Base-by-base conservation (phyloP, 2,113 vertebrate species). In the Tupaia tana region DNA sequence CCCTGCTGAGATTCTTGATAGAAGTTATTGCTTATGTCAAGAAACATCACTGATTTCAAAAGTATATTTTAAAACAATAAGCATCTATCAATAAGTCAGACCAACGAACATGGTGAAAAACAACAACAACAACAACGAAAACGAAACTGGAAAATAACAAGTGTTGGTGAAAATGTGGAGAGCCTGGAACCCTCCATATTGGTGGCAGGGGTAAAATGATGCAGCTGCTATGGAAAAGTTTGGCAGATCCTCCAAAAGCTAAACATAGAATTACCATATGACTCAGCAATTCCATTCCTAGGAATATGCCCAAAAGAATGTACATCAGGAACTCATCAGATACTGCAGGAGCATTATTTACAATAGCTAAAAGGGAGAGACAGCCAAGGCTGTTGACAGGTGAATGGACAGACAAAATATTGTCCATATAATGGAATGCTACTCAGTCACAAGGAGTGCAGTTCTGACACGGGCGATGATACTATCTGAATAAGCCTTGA, bases 1-100 rank as follows among this genome's bases (percentile, higher is more conserved):
- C n/a, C n/a, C n/a, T n/a, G 20, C 52, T 93, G 29, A 70, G 24
- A 54, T 63, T 64, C 64, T 69, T 15, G 29, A 81, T n/a, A 59
- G 14, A 90, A 93, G 54, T 56, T 82, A 81, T 20, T 63, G 24
- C 27, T 93, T 90, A 81, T n/a, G 75, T 79, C 64, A 75, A 67
- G 54, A 93, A 90, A 66, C 27, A 73, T 27, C 74, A 82, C 15
- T 75, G 63, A 85, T 61, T 84, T 77, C 18, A 79, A 8, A 78
- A n/a, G 25, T 34, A 15, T 89, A 86, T 54, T 52, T 85, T 29
- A 85, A 89, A 80, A 85, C n/a, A 77, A 89, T 31, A 83, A 89
- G 54, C 19, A 67, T 75, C 6, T 22, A 18, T 67, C 64, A 43
- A 43, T 43, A 43, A 43, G 43, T 93, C 22, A 81, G 52, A 74